Percentiles rank a stretch among this genome's conserved stretches.
Conservation (phyloP, 2,113 vertebrate genomes). For the Formicarius rufipectus region DNA sequence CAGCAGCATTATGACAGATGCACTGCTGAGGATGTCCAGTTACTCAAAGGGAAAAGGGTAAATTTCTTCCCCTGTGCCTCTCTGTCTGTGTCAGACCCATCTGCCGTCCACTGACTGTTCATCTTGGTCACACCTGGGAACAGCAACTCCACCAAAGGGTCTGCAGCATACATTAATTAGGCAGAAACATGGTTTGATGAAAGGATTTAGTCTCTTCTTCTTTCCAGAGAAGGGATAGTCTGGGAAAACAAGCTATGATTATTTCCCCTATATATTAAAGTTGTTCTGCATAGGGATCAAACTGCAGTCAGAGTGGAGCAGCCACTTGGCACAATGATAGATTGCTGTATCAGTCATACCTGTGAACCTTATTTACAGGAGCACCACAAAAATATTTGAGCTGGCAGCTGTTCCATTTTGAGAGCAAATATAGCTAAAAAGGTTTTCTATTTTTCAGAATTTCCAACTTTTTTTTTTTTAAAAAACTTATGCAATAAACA, state of each 20-base stretch:
- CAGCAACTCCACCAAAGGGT: rapidly evolving
- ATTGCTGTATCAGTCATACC: constrained; percentile 30
- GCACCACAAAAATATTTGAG: constrained; percentile 25
- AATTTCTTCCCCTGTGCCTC: neutral
- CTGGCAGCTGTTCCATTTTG: neutral
- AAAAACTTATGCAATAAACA: neutral
- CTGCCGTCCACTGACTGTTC: neutral
- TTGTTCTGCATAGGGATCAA: neutral
- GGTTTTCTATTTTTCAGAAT: neutral
- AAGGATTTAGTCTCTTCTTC: neutral
- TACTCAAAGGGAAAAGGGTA: constrained; percentile 8
- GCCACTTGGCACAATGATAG: neutral
- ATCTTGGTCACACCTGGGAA: neutral
- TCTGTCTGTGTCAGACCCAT: neutral
- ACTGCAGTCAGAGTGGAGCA: neutral
- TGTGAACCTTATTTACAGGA: constrained; percentile 21
- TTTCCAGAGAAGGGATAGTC: neutral
- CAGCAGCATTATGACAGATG: neutral
- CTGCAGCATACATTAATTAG: neutral
- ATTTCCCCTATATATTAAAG: neutral
- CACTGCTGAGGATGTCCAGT: neutral
- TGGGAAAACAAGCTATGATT: neutral
- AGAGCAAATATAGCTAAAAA: constrained; percentile 18
- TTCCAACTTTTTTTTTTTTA: neutral
- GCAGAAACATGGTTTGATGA: neutral